phyloP scores from a whole-genome alignment of 2,797 vertebrate species.

The Artibeus jamaicensis region DNA sequence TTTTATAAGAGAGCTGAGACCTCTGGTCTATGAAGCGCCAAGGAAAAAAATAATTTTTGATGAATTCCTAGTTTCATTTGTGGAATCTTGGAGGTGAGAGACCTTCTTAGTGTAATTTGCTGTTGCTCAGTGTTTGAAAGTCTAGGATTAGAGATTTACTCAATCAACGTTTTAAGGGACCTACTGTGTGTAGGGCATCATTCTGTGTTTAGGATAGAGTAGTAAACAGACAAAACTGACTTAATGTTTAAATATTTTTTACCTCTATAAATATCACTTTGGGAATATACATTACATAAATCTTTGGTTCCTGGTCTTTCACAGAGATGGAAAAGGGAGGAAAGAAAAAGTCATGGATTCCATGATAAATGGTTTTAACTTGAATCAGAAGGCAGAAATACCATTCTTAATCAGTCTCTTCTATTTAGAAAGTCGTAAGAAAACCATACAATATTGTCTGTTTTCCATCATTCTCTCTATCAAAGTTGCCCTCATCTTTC shows the following conservation, averaged over 20 bases:
- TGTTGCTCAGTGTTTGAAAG: not conserved
- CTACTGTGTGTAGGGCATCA: not conserved
- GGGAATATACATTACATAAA: not conserved
- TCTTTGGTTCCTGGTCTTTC: not conserved
- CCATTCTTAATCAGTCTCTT: not conserved
- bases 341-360: not conserved
- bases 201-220: not conserved
- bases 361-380: not conserved
- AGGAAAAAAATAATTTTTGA: constrained; percentile 26
- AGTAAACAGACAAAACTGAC: not conserved
- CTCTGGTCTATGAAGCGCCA: not conserved
- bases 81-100: not conserved
- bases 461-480: not conserved
- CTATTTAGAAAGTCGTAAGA: not conserved
- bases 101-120: not conserved
- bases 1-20: constrained; percentile 9
- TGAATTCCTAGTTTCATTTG: not conserved
- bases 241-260: not conserved
- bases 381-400: not conserved
- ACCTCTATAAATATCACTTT: not conserved
- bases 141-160: not conserved
- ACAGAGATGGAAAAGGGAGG: not conserved
- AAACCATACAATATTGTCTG: not conserved
- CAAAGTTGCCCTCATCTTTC: not conserved
- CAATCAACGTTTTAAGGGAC: not conserved